phyloP scores from a whole-genome alignment of 64 coral and sea anemone species.

The Pocillopora verrucosa region DNA sequence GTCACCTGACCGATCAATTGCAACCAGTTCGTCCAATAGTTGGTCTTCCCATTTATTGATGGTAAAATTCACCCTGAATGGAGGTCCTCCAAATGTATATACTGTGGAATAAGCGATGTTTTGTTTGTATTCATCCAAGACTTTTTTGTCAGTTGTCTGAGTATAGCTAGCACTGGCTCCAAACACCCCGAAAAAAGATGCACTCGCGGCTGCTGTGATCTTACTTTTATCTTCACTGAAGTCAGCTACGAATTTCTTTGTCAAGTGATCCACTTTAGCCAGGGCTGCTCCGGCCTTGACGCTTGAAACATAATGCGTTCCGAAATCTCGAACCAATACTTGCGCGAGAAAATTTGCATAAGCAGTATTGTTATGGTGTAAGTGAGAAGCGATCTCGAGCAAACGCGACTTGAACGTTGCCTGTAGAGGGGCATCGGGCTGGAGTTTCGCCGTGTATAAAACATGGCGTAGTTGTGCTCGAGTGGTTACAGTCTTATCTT shows the following conservation, averaged over 20 bases:
- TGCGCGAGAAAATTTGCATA: constrained; percentile 73
- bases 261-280: constrained; percentile 77
- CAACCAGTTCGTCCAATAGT: constrained; percentile 57
- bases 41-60: constrained; percentile 80
- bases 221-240: constrained; percentile 44
- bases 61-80: constrained; percentile 70
- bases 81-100: constrained; percentile 73
- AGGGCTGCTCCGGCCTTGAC: constrained; percentile 80
- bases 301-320: constrained; percentile 81
- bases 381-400: too few species aligned
- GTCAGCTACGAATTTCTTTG: constrained; percentile 27
- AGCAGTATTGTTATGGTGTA: constrained; percentile 82
- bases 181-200: constrained; percentile 66
- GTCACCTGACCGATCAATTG: constrained; percentile 71
- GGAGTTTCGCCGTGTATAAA: too few species aligned
- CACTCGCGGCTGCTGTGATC: constrained; percentile 76
- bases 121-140: constrained; percentile 62
- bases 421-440: too few species aligned
- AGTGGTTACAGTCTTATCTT: constrained; percentile 79
- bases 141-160: constrained; percentile 24
- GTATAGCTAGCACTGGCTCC: constrained; percentile 28
- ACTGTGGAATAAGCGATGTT: constrained; percentile 59
- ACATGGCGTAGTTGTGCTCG: too few species aligned
- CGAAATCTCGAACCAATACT: constrained; percentile 82
- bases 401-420: too few species aligned